Evolutionary conservation across 2,888 invertebrate genomes (phyloP), one percentile per base, ranked within the genome.

Genomic region (Synanthedon vespiformis): DNA sequence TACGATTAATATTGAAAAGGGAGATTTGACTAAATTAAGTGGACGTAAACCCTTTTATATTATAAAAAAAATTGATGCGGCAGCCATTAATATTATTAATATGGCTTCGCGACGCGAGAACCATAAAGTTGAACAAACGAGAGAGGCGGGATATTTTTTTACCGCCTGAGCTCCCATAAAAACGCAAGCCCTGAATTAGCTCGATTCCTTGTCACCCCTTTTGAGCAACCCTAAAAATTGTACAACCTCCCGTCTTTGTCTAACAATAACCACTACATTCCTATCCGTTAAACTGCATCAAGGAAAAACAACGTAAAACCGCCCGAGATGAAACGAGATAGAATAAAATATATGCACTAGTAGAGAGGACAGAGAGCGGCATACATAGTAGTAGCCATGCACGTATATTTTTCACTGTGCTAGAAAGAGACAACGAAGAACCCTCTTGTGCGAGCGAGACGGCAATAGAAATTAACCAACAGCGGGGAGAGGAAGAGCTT

Each of bases 191-290:
- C 85, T 84, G 83, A 86, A 87, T 86, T 87, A 87, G 86, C 85
- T 78, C 82, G 83, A 85, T 84, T 84, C 85, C 80, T 84, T 84
- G 85, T 86, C 86, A 86, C 87, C 87, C 87, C 85, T 80, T 84
- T 78, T 74, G 76, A 84, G 76, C 84, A 80, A 84, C 86, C 87
- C 85, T 83, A 82, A 84, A 83, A 76, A 13, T 72, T 80, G 83
- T 79, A 81, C 80, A 83, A 81, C 79, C 81, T 74, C 85, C 85
- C 78, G 79, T 86, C 87, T 87, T 87, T 87, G 81, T 87, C 87
- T 87, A 85, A 85, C 86, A 84, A 85, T 84, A 85, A 85, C 85
- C 83, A 85, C 85, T 82, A 85, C 85, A 85, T 86, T 86, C 83
- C 79, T 81, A 83, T 85, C 86, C 84, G 81, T 82, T 85, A 84